Conservation (phyloP, 2,888 invertebrate genomes). For the Leptopilina myrica region DNA sequence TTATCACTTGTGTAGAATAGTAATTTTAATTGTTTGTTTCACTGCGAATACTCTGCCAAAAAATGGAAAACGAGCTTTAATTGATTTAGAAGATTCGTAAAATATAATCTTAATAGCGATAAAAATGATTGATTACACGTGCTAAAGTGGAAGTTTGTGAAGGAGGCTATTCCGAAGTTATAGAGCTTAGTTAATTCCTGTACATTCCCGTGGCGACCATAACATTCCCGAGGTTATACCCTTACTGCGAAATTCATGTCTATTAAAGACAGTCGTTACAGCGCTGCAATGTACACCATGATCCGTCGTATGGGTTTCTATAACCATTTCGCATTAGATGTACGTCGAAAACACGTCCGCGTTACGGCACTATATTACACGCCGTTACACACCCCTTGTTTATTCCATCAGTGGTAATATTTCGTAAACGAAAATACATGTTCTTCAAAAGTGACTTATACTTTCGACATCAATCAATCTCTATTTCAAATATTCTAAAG, state of each 20-base stretch:
- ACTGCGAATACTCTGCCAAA: not conserved
- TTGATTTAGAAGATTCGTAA: not conserved
- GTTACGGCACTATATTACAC: conserved; percentile 27
- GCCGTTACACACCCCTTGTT: not conserved
- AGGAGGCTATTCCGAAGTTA: not conserved
- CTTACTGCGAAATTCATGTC: conserved; percentile 53
- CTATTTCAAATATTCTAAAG: not conserved
- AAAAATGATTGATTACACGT: conserved; percentile 3
- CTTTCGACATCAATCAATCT: not conserved
- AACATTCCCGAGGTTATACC: conserved; percentile 49
- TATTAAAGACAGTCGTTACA: conserved; percentile 57
- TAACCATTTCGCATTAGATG: conserved; percentile 43
- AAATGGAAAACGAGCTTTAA: not conserved
- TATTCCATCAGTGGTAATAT: not conserved
- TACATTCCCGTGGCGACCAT: not conserved
- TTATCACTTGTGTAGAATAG: too few species aligned
- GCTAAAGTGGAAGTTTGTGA: not conserved
- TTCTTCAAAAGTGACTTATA: not conserved
- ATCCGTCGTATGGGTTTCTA: conserved; percentile 40
- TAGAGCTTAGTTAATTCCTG: conserved; percentile 12
- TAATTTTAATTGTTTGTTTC: too few species aligned
- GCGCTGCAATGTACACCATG: conserved; percentile 42
- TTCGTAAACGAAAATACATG: conserved; percentile 3
- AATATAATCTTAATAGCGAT: not conserved
- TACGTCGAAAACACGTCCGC: conserved; percentile 29